Base-by-base conservation (phyloP, 2,888 invertebrate genomes). In the Neoaliturus tenellus region DNA sequence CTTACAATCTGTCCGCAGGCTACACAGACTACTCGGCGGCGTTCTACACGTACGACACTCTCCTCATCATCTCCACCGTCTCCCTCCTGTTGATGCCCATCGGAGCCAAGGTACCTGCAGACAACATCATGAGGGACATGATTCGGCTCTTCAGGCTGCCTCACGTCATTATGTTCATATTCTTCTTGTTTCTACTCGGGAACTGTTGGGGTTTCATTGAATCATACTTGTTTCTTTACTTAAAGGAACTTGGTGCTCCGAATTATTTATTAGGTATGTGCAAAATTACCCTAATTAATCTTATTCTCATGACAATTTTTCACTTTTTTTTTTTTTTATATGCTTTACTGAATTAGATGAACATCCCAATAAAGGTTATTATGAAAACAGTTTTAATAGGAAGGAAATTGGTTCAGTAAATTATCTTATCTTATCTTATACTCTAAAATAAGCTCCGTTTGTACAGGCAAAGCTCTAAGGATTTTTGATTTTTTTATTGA, bases 161-260 rank as follows among this genome's bases (percentile, higher is more conserved):
- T 0, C 95, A 96, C 88, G 95, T 97, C 67, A 94, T 95, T 44
- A 92, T 95, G 62, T 97, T 98, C 89, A 95, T 98, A 89, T 91
- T 95, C 88, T 95, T 97, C 90, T 92, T 97, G 62, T 96, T 96
- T 89, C 93, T 95, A 35, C 92, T 97, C 87, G 98, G 98, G 84
- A 96, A 96, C 89, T 94, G 96, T 89, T 97, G 96, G 95, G 97
- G 97, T 39, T 97, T 97, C 90, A 96, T 97, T 83, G 97, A 98
- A 90, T 96, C 96, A 80, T 98, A 96, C 90, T 91, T 98, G 41
- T 98, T 97, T 90, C 93, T 97, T 89, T 97, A 96, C 90, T 92
- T 97, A 86, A 95, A 95, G 90, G 96, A 97, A 90, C 92, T 97
- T 86, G 95, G 96, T 23, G 96, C 96, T 78, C 96, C 96, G 0